phyloP scores from a whole-genome alignment of 2,888 invertebrate species.

The Nebria salina region DNA sequence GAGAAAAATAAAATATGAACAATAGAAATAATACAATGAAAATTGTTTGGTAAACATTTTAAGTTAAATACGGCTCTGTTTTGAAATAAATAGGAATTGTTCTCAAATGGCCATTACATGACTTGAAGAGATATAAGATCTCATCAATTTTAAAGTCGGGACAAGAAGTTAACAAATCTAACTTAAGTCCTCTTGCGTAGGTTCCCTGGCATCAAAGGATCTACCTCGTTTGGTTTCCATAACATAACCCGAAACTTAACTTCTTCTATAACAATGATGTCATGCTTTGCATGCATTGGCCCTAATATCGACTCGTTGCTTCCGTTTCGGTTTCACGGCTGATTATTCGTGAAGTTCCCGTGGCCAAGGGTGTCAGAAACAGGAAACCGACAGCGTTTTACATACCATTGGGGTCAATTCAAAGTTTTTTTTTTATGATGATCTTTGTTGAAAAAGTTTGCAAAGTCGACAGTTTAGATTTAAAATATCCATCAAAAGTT shows the following conservation, averaged over 20 bases:
- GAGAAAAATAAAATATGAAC: background rate
- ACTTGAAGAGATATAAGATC: constrained; percentile 1
- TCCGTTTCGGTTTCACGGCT: background rate
- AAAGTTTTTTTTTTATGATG: background rate
- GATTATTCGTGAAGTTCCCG: background rate
- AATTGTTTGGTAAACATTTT: background rate
- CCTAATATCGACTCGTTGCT: background rate
- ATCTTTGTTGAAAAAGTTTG: background rate
- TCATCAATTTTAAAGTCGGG: background rate
- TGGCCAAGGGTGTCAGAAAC: background rate
- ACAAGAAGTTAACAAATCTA: background rate
- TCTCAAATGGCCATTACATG: background rate
- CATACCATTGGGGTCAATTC: background rate
- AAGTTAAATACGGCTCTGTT: background rate
- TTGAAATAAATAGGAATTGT: background rate
- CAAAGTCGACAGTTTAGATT: background rate
- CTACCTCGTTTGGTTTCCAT: background rate
- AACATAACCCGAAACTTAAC: background rate
- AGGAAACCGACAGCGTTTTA: background rate
- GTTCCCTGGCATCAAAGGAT: background rate
- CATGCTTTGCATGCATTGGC: background rate
- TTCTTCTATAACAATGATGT: background rate
- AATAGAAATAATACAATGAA: background rate
- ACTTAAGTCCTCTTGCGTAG: background rate
- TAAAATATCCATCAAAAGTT: background rate